These are phyloP conservation scores for Eupithecia abbreviata DNA, from an alignment of 2,888 invertebrate genomes.

Conservation along the genomic window DNA sequence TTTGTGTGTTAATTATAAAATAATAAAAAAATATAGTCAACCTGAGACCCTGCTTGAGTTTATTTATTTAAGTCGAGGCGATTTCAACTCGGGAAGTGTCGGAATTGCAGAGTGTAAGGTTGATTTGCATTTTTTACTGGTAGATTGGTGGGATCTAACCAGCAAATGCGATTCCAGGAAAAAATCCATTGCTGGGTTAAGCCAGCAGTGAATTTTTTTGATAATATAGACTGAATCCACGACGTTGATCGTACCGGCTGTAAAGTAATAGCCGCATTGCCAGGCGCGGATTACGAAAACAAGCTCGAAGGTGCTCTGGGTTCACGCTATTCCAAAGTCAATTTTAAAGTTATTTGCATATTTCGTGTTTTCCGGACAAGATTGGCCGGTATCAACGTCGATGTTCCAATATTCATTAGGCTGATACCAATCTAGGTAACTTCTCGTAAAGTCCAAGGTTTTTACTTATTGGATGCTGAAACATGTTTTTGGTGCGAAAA, in stretches of 20 bases:
- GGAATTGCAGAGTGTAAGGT: no score
- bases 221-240: not conserved
- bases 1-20: not conserved
- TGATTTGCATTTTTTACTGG: not conserved
- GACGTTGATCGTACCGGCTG: slow-evolving; percentile 3
- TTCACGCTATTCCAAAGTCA: slow-evolving; percentile 60
- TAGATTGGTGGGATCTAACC: not conserved
- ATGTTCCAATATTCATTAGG: slow-evolving; percentile 57
- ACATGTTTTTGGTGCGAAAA: not conserved
- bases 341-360: slow-evolving; percentile 73
- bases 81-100: not conserved
- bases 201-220: no score
- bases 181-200: no score
- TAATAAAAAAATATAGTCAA: not conserved
- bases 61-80: not conserved
- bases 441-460: slow-evolving; percentile 32
- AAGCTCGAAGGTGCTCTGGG: slow-evolving; percentile 44
- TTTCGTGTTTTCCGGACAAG: slow-evolving; percentile 62
- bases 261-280: slow-evolving; percentile 12
- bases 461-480: slow-evolving; percentile 21
- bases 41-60: not conserved
- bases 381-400: slow-evolving; percentile 47
- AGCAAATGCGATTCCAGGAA: not conserved
- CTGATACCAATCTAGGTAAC: slow-evolving; percentile 45
- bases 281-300: slow-evolving; percentile 41